A percentile compares a stretch with the other conserved stretches of the same genome.
Conservation (phyloP, 2,888 invertebrate genomes). For the Hypselothyrea guttata region DNA sequence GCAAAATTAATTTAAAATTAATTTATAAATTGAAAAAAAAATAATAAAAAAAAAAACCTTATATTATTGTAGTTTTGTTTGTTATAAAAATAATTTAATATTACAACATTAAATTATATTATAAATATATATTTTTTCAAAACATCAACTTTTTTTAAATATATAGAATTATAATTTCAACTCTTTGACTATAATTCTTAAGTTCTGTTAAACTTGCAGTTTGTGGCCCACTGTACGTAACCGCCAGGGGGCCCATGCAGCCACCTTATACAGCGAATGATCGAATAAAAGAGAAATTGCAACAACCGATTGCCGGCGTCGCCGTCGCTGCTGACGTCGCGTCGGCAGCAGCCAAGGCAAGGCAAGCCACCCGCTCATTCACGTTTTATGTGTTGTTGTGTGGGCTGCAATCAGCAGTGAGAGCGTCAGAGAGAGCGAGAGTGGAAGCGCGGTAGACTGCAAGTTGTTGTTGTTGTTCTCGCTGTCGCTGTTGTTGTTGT, state of each 20-base stretch:
- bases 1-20: no score
- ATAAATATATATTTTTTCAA: no score
- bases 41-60: not conserved
- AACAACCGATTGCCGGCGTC: constrained; percentile 61
- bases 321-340: constrained; percentile 40
- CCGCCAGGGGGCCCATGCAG: constrained; percentile 51
- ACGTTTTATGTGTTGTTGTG: constrained; percentile 56
- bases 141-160: no score
- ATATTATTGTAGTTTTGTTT: no score
- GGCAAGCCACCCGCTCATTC: constrained; percentile 73
- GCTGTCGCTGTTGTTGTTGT: constrained; percentile 27
- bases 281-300: constrained; percentile 75
- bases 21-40: not conserved
- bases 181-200: no score
- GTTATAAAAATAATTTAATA: no score
- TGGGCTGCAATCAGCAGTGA: constrained; percentile 42
- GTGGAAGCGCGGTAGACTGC: constrained; percentile 40
- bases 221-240: constrained; percentile 40
- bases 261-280: constrained; percentile 76
- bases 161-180: no score
- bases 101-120: no score
- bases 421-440: constrained; percentile 53
- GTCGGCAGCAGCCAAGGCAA: constrained; percentile 46
- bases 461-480: constrained; percentile 35
- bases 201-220: not conserved